phyloP scores from a whole-genome alignment of 1,140 invertebrate genomes.

The Pogonomyrmex barbatus region DNA sequence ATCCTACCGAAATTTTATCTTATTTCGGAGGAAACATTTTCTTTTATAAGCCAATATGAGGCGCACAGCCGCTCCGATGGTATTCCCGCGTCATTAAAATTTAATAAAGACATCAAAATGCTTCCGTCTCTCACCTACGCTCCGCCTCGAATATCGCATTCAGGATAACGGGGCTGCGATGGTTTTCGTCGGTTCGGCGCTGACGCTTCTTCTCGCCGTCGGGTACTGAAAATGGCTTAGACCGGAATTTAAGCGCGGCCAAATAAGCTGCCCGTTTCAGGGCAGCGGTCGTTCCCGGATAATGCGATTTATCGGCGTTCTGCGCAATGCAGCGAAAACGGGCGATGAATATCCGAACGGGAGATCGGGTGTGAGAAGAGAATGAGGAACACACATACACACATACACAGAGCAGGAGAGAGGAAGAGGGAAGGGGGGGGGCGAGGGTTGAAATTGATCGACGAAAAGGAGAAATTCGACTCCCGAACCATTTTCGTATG shows the following conservation, averaged over 20 bases:
- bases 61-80: slow-evolving; percentile 6
- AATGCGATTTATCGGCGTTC: slow-evolving; percentile 74
- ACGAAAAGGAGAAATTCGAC: slow-evolving; percentile 58
- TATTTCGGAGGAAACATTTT: slow-evolving; percentile 34
- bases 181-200: slow-evolving; percentile 15
- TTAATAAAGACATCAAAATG: slow-evolving; percentile 63
- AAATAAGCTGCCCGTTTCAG: slow-evolving; percentile 58
- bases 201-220: slow-evolving; percentile 8
- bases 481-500: slow-evolving; percentile 41
- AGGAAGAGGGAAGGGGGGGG: not conserved
- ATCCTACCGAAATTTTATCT: no score
- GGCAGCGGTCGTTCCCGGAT: slow-evolving; percentile 49
- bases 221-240: slow-evolving; percentile 47
- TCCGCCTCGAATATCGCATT: slow-evolving; percentile 40
- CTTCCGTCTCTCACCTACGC: not conserved
- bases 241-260: slow-evolving; percentile 66
- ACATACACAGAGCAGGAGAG: not conserved
- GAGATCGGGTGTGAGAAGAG: slow-evolving; percentile 11
- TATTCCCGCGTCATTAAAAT: slow-evolving; percentile 63
- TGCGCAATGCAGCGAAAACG: slow-evolving; percentile 74
- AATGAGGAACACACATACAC: no score
- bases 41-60: slow-evolving; percentile 28
- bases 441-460: slow-evolving; percentile 44
- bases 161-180: slow-evolving; percentile 39
- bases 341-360: slow-evolving; percentile 68